Evolutionary conservation across 2,888 invertebrate genomes (phyloP), one percentile per base, ranked within the genome.

Genomic region (Drosophila leonis): DNA sequence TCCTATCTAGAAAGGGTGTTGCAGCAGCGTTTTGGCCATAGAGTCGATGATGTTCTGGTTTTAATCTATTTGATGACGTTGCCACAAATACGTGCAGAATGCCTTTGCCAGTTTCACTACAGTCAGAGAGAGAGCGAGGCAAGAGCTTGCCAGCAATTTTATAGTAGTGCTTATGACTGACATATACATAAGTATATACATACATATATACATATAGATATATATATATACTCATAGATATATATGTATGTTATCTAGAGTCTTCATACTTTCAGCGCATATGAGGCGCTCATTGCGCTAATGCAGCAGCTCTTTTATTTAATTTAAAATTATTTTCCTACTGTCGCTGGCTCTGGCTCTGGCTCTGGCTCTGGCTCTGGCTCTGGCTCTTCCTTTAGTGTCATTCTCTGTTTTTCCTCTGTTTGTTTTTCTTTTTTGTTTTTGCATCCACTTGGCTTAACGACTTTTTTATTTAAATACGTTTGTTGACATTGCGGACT

Each of bases 401-500:
- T 63, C 44, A 35, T 60, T 52, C 31, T 57, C 49, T 27, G 15
- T 18, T 57, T 54, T 48, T 33, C 20, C 63, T 29, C n/a, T 52
- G 55, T 15, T 41, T 67, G n/a, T 27, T 62, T 33, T 24, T 68
- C 70, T 74, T 37, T 65, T 15, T 20, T 61, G 27, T 18, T 74
- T 79, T 74, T 69, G 69, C 76, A 75, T 78, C 75, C 90, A 90
- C 81, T 90, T 88, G 88, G 74, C 83, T 80, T 88, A 85, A 88
- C 81, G 88, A 90, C 83, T 79, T 86, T 87, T 88, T 85, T 83
- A 90, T 88, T 88, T 81, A 82, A 86, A 89, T 89, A 85, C 85
- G 80, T 89, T 89, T 86, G 90, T 89, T 86, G 85, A 86, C 88
- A 80, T 85, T 86, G 82, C 78, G 71, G 75, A 75, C 88, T 82